phyloP scores from a whole-genome alignment of 2,797 vertebrate genomes.

The Gorsachius magnificus region DNA sequence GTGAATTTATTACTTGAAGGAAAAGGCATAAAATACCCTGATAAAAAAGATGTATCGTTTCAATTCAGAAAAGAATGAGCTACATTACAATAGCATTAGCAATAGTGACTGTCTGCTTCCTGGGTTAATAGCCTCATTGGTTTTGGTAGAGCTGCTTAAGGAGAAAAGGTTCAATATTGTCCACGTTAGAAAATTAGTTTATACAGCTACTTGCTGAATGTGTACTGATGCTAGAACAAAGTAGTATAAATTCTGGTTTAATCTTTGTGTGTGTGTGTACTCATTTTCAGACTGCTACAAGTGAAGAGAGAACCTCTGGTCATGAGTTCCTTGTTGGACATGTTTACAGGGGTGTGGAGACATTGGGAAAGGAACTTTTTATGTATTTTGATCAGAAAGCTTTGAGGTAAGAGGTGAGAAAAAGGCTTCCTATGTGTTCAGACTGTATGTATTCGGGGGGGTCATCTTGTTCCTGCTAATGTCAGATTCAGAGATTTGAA shows the following conservation, averaged over 20 bases:
- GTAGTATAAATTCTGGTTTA: neutral
- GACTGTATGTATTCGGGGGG: neutral
- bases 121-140: neutral
- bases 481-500: neutral
- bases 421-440: neutral
- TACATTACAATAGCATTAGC: neutral
- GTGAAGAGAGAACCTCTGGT: conserved; percentile 11
- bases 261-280: neutral
- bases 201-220: neutral
- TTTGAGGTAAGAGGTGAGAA: conserved; percentile 80
- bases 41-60: neutral
- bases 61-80: neutral
- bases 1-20: neutral
- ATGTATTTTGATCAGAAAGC: conserved; percentile 87
- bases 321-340: conserved; percentile 65
- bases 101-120: neutral
- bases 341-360: conserved; percentile 83
- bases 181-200: neutral
- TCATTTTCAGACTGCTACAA: conserved; percentile 49
- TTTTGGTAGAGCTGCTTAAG: neutral
- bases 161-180: neutral
- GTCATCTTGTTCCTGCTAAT: neutral
- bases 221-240: neutral
- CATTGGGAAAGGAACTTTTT: conserved; percentile 94
- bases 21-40: neutral